A percentile compares a stretch with the other conserved stretches of the same genome.
These are phyloP conservation scores for Scaptomyza caliginosa DNA, from an alignment of 2,888 invertebrate genomes.

Conservation along the genomic window DNA sequence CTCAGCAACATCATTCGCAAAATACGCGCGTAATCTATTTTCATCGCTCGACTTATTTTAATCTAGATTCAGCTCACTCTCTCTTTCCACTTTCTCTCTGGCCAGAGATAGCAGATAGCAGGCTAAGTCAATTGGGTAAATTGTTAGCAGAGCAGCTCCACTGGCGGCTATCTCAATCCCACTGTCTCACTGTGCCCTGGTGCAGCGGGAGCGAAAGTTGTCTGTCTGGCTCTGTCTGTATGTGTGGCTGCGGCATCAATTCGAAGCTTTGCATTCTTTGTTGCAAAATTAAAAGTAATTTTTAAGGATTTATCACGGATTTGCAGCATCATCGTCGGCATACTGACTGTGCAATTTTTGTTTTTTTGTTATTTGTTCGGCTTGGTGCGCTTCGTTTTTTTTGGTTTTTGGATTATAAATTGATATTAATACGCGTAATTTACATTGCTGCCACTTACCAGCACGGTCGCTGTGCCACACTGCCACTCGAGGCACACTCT, in stretches of 20 bases:
- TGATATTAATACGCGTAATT: slow-evolving; percentile 71
- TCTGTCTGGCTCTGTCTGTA: not conserved
- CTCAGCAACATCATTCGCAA: slow-evolving; percentile 53
- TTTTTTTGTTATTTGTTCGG: slow-evolving; percentile 32
- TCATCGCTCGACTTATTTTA: slow-evolving; percentile 74
- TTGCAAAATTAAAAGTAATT: slow-evolving; percentile 70
- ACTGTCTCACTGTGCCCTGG: slow-evolving; percentile 3
- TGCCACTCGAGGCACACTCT: slow-evolving; percentile 24
- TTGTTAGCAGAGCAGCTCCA: slow-evolving; percentile 6
- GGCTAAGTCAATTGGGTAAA: slow-evolving; percentile 37
- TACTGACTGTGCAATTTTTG: slow-evolving; percentile 44
- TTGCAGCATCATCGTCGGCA: slow-evolving; percentile 61
- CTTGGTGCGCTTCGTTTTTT: slow-evolving; percentile 12
- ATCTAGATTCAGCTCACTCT: slow-evolving; percentile 53
- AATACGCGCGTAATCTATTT: slow-evolving; percentile 73
- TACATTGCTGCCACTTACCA: slow-evolving; percentile 63
- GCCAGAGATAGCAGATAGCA: slow-evolving; percentile 25
- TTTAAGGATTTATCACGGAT: slow-evolving; percentile 73
- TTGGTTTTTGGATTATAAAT: slow-evolving; percentile 67
- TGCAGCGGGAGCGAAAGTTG: slow-evolving; percentile 28
- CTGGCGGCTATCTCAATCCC: slow-evolving; percentile 8
- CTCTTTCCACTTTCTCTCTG: not conserved
- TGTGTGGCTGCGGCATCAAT: slow-evolving; percentile 48
- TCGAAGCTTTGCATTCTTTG: slow-evolving; percentile 58
- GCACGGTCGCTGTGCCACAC: slow-evolving; percentile 14